These are phyloP conservation scores for Chiroxiphia lanceolata DNA, from an alignment of 2,797 vertebrate genomes.

Conservation along the genomic window DNA sequence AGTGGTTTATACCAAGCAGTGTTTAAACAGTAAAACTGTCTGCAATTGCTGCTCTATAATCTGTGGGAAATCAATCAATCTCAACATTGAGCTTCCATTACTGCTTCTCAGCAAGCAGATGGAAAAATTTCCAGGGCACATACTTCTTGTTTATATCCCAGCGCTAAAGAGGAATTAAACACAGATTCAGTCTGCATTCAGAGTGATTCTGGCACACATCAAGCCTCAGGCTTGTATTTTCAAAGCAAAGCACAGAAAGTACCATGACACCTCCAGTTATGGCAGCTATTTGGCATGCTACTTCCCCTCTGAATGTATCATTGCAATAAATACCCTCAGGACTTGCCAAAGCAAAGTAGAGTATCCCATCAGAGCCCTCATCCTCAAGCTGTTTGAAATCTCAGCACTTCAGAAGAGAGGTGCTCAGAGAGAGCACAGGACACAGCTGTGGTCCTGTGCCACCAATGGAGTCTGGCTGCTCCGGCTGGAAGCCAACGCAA, in stretches of 20 bases:
- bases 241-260: slow-evolving; percentile 12
- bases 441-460: neutral
- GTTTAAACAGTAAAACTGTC: slow-evolving; percentile 56
- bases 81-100: neutral
- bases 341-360: neutral
- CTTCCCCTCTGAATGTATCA: neutral
- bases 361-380: neutral
- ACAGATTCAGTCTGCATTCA: slow-evolving; percentile 9
- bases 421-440: neutral
- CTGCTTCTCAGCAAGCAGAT: neutral
- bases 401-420: neutral
- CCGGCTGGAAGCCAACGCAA: neutral
- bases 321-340: neutral
- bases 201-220: neutral
- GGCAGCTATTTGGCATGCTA: neutral
- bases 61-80: slow-evolving; percentile 37
- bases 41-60: slow-evolving; percentile 48
- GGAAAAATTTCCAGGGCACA: slow-evolving; percentile 19
- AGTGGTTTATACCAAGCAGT: slow-evolving; percentile 42
- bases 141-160: slow-evolving; percentile 36
- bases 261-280: neutral
- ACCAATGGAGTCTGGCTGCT: neutral
- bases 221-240: slow-evolving; percentile 12
- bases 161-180: neutral
- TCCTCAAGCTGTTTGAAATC: neutral